A percentile compares a stretch with the other conserved stretches of the same genome.
Conservation (phyloP, 2,888 invertebrate species). For the Muscina levida region DNA sequence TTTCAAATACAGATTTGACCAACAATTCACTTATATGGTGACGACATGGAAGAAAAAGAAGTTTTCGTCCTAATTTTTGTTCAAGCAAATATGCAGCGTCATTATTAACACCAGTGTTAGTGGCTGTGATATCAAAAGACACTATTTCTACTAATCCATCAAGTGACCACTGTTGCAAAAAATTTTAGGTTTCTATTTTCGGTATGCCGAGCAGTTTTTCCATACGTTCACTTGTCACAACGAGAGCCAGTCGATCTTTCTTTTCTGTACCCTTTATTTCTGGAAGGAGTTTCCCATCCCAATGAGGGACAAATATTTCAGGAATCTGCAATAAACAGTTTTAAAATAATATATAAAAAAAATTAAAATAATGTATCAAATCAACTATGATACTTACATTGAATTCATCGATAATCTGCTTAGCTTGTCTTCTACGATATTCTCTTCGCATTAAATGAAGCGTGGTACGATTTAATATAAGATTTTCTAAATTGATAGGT, state of each 20-base stretch:
- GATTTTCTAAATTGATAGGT: conserved; percentile 12
- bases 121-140: neutral
- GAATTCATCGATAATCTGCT: conserved; percentile 33
- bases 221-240: conserved; percentile 5
- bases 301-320: neutral
- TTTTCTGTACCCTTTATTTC: neutral
- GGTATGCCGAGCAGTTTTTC: conserved; percentile 16
- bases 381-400: no score
- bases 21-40: neutral
- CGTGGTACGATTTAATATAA: conserved; percentile 35
- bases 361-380: conserved; percentile 3
- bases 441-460: conserved; percentile 43
- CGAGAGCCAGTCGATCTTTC: conserved; percentile 14
- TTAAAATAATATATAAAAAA: neutral
- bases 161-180: no score
- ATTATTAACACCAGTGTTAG: conserved; percentile 25
- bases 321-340: no score
- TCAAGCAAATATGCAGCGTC: conserved; percentile 13
- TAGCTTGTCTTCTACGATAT: conserved; percentile 38
- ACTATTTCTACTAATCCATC: no score
- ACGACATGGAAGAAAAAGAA: conserved; percentile 34
- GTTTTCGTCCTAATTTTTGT: neutral
- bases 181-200: neutral
- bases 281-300: conserved; percentile 12
- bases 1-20: no score